Percentiles rank a stretch among this genome's conserved stretches.
Conservation (phyloP, 2,113 vertebrate species). For the Lanius collurio region DNA sequence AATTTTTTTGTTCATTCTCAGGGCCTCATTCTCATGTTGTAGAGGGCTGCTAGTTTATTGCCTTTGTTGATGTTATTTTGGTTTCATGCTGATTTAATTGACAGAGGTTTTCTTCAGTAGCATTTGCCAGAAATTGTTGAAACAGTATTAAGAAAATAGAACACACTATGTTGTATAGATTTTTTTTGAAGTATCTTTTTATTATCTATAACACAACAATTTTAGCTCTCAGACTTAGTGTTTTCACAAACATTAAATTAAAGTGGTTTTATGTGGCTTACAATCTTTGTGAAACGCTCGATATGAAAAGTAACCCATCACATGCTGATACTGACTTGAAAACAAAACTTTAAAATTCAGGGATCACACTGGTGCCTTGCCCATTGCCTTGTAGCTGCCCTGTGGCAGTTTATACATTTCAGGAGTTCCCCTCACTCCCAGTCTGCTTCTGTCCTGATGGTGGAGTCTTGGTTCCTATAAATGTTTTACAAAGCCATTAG, state of each 20-base stretch:
- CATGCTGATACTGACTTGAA: neutral
- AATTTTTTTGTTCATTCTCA: neutral
- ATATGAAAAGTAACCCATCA: neutral
- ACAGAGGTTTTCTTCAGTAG: conserved; percentile 14
- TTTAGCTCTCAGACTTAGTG: conserved; percentile 18
- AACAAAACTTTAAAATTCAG: neutral
- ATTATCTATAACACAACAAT: conserved; percentile 10
- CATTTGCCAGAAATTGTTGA: conserved; percentile 20
- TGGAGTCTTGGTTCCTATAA: neutral
- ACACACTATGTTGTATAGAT: neutral
- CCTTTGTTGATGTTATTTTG: conserved; percentile 8
- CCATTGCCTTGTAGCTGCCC: neutral
- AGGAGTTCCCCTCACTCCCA: neutral
- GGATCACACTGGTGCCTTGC: neutral
- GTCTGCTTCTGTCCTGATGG: neutral
- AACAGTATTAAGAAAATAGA: conserved; percentile 24
- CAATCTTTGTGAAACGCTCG: neutral
- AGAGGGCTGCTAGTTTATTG: neutral
- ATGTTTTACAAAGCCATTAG: neutral
- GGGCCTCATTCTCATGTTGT: neutral
- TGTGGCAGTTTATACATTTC: neutral
- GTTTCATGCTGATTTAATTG: conserved; percentile 38
- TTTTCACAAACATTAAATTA: conserved; percentile 13
- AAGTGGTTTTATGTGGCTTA: neutral
- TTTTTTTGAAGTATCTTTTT: neutral